A percentile compares a stretch with the other conserved stretches of the same genome.
Conservation (phyloP, 2,797 vertebrate species). For the Lateolabrax maculatus region DNA sequence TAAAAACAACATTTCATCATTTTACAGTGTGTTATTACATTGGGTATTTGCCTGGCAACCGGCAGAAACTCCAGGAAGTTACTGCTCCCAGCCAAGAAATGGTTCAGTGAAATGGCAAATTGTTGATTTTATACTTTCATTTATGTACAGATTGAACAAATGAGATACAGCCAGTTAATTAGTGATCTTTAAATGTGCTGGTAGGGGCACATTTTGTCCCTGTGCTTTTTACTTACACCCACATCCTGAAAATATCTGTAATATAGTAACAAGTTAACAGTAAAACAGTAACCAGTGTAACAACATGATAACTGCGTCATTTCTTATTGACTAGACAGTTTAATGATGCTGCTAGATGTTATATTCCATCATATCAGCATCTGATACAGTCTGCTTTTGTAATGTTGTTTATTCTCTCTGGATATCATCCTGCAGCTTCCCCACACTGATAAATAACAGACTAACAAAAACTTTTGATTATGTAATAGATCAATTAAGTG, state of each 20-base stretch:
- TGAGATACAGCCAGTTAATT: too few species aligned
- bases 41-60: background rate
- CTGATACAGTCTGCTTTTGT: background rate
- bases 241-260: background rate
- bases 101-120: background rate
- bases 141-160: background rate
- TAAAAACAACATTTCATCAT: background rate
- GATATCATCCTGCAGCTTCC: background rate
- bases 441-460: background rate
- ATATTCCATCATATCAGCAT: constrained; percentile 8
- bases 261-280: background rate
- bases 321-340: background rate
- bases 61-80: background rate
- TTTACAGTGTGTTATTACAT: background rate
- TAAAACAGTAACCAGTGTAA: background rate
- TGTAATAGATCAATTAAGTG: background rate
- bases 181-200: too few species aligned
- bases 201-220: background rate
- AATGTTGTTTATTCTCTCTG: background rate
- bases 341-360: background rate
- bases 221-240: background rate
- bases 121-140: background rate
- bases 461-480: background rate
- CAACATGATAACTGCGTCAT: background rate
- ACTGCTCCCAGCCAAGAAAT: background rate